Base-by-base conservation (phyloP, 2,113 vertebrate species). In the Sclerurus mexicanus region DNA sequence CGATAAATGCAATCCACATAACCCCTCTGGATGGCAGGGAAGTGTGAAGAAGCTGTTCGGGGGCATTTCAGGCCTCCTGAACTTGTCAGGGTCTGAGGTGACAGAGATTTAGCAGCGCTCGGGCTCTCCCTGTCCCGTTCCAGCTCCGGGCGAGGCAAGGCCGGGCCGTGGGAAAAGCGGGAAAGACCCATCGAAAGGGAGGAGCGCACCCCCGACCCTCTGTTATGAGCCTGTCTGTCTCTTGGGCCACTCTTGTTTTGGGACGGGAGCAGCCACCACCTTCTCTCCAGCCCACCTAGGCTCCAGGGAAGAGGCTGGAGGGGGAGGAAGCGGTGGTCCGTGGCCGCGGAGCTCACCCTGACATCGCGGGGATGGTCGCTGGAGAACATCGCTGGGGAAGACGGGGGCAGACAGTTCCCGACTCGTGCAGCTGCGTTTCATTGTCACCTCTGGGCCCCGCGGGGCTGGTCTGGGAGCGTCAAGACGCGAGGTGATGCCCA, bases 131-230 rank as follows among this genome's bases (percentile, higher is more conserved):
- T 56, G 33, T 4, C 10, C 21, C 9, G 6, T 64, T 19, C 42
- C 53, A 12, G 3, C 19, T 14, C 49, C 23, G 10, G 53, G 10
- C 47, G n/a, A 67, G 39, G 24, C 30, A 23, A 62, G 49, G 27
- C 28, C 7, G 10, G 42, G 9, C 11, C 4, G 1, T 1, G 19
- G 63, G n/a, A 7, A 19, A 10, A 22, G 24, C 0, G 5, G 20
- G 6, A 7, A 24, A 47, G 31, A 44, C 17, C 4, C 5, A 23
- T 23, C 12, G 13, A 23, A 53, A 19, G 14, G 37, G 19, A 28
- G 24, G 16, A n/a, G 50, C 1, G 4, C 24, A 44, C 1, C 42
- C 5, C 27, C 21, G 4, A 17, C 8, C 7, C 44, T 71, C 37
- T 59, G 19, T 27, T 68, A 55, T n/a, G 10, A n/a, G 9, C 15